Conservation (phyloP, 2,888 invertebrate genomes). For the Lasioglossum pauxillum region DNA sequence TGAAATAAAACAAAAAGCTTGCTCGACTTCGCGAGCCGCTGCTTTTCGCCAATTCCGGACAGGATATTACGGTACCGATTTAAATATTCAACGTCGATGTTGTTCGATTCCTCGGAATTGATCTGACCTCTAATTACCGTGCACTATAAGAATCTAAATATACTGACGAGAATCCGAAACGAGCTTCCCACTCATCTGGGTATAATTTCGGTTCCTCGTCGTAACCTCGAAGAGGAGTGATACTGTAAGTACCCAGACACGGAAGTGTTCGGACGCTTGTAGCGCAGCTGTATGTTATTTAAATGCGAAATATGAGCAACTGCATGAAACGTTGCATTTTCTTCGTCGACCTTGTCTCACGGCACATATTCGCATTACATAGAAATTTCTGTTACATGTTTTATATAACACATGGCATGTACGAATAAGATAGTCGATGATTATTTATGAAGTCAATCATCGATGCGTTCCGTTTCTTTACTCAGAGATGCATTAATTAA, state of each 20-base stretch:
- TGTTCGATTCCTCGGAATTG: background rate
- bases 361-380: background rate
- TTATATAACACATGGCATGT: background rate
- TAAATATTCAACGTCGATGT: background rate
- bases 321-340: background rate
- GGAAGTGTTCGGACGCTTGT: background rate
- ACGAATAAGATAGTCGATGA: background rate
- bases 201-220: conserved; percentile 13
- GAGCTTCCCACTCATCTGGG: conserved; percentile 11
- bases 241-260: conserved; percentile 10
- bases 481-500: background rate
- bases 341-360: background rate
- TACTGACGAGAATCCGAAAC: background rate
- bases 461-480: background rate
- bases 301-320: background rate
- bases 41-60: background rate
- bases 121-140: background rate
- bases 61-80: background rate
- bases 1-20: background rate
- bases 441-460: background rate
- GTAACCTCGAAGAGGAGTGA: conserved; percentile 21
- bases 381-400: conserved; percentile 3
- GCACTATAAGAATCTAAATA: background rate
- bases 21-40: background rate
- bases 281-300: background rate